These are phyloP conservation scores for Papilio gigon DNA, from an alignment of 2,888 invertebrate species.

Conservation along the genomic window DNA sequence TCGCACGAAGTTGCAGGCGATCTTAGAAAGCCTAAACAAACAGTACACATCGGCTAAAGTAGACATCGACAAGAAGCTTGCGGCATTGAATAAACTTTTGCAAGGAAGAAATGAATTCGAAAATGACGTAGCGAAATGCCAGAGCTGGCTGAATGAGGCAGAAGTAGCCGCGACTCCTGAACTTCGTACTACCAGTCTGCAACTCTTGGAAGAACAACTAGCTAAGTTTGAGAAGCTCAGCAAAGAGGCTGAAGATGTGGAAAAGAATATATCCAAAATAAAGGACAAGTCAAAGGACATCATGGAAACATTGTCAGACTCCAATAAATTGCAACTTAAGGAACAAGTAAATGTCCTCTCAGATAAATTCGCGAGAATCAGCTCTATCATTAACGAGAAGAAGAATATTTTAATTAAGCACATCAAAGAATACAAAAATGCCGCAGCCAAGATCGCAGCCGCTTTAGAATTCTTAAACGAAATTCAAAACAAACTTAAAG, in stretches of 20 bases:
- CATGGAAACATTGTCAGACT: conserved; percentile 90
- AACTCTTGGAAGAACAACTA: conserved; percentile 92
- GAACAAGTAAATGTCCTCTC: conserved; percentile 90
- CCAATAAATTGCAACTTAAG: conserved; percentile 91
- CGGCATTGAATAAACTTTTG: conserved; percentile 87
- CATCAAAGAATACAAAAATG: conserved; percentile 91
- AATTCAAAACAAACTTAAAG: conserved; percentile 92
- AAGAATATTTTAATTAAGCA: conserved; percentile 88
- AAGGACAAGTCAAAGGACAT: conserved; percentile 91
- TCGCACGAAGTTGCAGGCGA: conserved; percentile 84
- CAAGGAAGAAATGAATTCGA: conserved; percentile 92
- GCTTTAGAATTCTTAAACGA: conserved; percentile 90
- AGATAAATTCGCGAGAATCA: conserved; percentile 89
- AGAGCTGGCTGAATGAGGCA: conserved; percentile 95
- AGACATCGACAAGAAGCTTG: conserved; percentile 87
- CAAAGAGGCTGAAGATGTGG: conserved; percentile 87
- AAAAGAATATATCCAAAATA: conserved; percentile 87
- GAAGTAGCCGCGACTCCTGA: conserved; percentile 93
- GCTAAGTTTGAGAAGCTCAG: conserved; percentile 91
- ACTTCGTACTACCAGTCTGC: conserved; percentile 89
- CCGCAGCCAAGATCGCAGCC: conserved; percentile 90
- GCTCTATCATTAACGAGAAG: conserved; percentile 89
- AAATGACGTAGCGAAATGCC: conserved; percentile 89
- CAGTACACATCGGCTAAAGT: conserved; percentile 88
- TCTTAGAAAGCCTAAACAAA: conserved; percentile 86